Evolutionary conservation across 2,888 invertebrate species (phyloP).

Genomic region (Drosophila quinaria): DNA sequence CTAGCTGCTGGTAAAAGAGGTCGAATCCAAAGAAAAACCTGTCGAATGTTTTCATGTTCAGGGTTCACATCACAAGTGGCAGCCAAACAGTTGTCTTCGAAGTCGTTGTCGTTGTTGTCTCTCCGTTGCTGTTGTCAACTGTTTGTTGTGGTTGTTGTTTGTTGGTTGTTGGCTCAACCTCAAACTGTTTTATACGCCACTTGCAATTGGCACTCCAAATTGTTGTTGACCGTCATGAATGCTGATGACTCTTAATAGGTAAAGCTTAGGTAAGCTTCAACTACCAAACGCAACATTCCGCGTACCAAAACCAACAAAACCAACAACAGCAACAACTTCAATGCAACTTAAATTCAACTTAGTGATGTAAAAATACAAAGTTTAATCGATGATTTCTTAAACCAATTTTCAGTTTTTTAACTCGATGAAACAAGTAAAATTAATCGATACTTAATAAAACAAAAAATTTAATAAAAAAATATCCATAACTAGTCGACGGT

Average conservation of each 20-base stretch:
- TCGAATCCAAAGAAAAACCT: constrained; percentile 47
- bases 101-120: constrained; percentile 10
- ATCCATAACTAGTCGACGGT: too few species aligned
- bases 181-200: constrained; percentile 38
- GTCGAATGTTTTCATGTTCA: constrained; percentile 59
- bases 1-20: constrained; percentile 24
- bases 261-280: constrained; percentile 41
- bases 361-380: too few species aligned
- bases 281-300: constrained; percentile 63
- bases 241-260: constrained; percentile 74
- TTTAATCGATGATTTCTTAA: too few species aligned
- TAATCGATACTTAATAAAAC: too few species aligned
- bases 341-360: neutral
- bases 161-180: constrained; percentile 38
- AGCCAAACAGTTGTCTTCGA: constrained; percentile 21
- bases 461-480: too few species aligned
- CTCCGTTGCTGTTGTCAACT: constrained; percentile 29
- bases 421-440: too few species aligned
- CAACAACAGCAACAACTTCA: constrained; percentile 21
- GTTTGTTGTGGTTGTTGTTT: constrained; percentile 12
- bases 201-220: constrained; percentile 76
- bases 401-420: too few species aligned
- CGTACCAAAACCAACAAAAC: constrained; percentile 27
- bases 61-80: constrained; percentile 55
- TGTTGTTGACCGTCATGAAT: constrained; percentile 78